phyloP scores from a whole-genome alignment of 2,113 vertebrate genomes.

The Zosterops lateralis region DNA sequence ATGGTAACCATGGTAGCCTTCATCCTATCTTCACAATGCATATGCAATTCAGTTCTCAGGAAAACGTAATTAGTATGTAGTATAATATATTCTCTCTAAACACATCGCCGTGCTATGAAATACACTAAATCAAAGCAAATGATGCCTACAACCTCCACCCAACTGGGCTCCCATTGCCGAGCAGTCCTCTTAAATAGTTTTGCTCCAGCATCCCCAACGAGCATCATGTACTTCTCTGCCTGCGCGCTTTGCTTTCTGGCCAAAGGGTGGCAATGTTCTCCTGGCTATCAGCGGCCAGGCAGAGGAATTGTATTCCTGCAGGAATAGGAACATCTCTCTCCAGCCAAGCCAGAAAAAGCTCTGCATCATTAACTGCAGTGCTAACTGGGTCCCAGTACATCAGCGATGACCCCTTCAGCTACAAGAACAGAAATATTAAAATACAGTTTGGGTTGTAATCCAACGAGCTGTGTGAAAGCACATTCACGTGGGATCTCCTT shows the following conservation, averaged over 20 bases:
- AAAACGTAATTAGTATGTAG: slow-evolving; percentile 68
- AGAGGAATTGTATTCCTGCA: not conserved
- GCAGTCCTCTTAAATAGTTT: not conserved
- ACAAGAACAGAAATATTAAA: slow-evolving; percentile 53
- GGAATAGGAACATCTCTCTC: not conserved
- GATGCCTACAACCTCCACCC: not conserved
- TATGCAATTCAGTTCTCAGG: slow-evolving; percentile 59
- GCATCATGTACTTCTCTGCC: not conserved
- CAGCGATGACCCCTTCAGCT: slow-evolving; percentile 29
- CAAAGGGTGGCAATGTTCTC: slow-evolving; percentile 79
- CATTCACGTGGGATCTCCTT: not conserved
- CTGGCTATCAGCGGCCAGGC: slow-evolving; percentile 21
- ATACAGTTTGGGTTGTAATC: slow-evolving; percentile 1
- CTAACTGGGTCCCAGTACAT: slow-evolving; percentile 25
- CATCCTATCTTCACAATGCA: slow-evolving; percentile 66
- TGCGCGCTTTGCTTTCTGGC: not conserved
- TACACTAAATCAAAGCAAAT: slow-evolving; percentile 15
- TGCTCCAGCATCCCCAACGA: not conserved
- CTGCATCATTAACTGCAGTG: slow-evolving; percentile 54
- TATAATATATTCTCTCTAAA: slow-evolving; percentile 46
- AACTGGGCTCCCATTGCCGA: not conserved
- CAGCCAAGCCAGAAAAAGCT: slow-evolving; percentile 39
- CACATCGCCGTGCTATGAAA: slow-evolving; percentile 27
- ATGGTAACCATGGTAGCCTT: slow-evolving; percentile 74
- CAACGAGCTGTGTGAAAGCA: not conserved